A percentile compares a stretch with the other conserved stretches of the same genome.
Evolutionary conservation across 2,797 vertebrate species (phyloP).

Genomic region (Lepilemur septentrionalis): DNA sequence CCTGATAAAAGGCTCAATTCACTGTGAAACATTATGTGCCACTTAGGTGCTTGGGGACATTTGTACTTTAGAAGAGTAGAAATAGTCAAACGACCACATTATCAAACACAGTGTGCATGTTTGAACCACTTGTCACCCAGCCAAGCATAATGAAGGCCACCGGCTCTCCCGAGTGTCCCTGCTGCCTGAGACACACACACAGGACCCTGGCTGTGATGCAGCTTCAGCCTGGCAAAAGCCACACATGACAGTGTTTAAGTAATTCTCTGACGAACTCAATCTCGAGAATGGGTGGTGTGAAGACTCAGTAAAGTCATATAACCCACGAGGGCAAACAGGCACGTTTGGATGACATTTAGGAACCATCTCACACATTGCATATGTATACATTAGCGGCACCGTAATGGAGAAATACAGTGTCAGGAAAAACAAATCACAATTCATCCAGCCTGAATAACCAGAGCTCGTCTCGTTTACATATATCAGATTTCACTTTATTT

Average conservation of each 20-base stretch:
- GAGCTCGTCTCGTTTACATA: constrained; percentile 49
- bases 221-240: background rate
- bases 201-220: fast-evolving
- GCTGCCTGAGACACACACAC: background rate
- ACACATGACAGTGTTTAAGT: background rate
- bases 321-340: background rate
- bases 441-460: constrained; percentile 55
- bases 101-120: background rate
- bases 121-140: background rate
- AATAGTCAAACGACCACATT: background rate
- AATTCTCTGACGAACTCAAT: background rate
- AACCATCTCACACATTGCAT: background rate
- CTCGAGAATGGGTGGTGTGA: background rate
- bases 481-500: constrained; percentile 74
- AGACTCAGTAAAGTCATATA: constrained; percentile 29
- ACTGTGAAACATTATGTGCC: constrained; percentile 32
- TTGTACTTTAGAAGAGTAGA: constrained; percentile 33
- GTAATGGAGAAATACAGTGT: constrained; percentile 47
- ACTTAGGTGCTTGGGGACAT: background rate
- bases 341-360: constrained; percentile 35
- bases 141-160: constrained; percentile 30
- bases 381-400: background rate
- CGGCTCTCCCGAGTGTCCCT: background rate
- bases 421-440: constrained; percentile 58
- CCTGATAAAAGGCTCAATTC: constrained; percentile 44